Conservation (phyloP, 2,888 invertebrate genomes). For the Drosophila maculinotata region DNA sequence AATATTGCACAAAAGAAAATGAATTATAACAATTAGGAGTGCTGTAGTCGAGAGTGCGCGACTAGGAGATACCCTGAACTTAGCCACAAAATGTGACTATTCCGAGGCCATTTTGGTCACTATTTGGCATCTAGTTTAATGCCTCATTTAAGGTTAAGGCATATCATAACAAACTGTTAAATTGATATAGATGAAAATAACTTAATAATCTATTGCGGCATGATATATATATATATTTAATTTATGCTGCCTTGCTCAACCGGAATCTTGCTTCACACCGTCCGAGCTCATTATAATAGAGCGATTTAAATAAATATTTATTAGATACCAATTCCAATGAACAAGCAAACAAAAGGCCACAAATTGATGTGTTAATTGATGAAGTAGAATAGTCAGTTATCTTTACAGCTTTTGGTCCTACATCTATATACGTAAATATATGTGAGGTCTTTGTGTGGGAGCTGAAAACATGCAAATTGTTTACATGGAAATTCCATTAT, state of each 20-base stretch:
- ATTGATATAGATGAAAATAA: too few relatives aligned
- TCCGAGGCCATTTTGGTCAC: too few relatives aligned
- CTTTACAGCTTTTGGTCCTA: background rate
- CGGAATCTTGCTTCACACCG: slow-evolving; percentile 11
- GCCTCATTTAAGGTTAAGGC: too few relatives aligned
- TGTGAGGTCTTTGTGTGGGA: slow-evolving; percentile 15
- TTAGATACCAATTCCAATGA: slow-evolving; percentile 39
- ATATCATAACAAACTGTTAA: too few relatives aligned
- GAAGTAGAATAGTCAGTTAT: slow-evolving; percentile 36
- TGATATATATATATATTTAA: too few relatives aligned
- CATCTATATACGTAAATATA: background rate
- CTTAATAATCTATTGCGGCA: background rate
- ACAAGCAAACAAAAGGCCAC: slow-evolving; percentile 35
- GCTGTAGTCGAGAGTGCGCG: too few relatives aligned
- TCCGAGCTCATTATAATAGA: slow-evolving; percentile 10
- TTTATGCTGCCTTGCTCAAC: background rate
- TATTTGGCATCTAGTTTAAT: too few relatives aligned
- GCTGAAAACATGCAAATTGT: slow-evolving; percentile 75
- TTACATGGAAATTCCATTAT: slow-evolving; percentile 79
- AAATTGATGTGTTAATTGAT: slow-evolving; percentile 72
- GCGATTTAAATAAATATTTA: slow-evolving; percentile 33
- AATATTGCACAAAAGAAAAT: too few relatives aligned
- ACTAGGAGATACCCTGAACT: too few relatives aligned
- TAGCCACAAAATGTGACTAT: too few relatives aligned
- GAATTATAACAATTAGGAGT: too few relatives aligned